Conservation (phyloP, 2,113 vertebrate genomes). For the Hippocampus comes region DNA sequence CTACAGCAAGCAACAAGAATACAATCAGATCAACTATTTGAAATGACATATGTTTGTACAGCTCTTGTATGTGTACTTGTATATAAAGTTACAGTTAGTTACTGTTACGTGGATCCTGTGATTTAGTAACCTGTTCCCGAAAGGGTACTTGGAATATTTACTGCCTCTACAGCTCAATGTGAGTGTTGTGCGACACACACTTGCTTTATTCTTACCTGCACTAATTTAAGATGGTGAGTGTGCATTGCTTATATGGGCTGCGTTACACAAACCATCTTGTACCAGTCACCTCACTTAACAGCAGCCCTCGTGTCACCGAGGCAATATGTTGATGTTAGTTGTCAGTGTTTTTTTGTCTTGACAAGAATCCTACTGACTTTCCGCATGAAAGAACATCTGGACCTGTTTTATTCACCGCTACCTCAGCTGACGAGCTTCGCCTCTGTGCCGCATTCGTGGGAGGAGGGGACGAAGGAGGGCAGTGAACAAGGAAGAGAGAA, state of each 20-base stretch:
- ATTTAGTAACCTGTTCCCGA: not conserved
- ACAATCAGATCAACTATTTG: not conserved
- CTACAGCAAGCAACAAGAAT: not conserved
- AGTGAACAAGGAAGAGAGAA: constrained; percentile 8
- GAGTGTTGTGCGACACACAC: constrained; percentile 1
- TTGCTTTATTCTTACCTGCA: constrained; percentile 15
- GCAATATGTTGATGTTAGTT: constrained; percentile 57
- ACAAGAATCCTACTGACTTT: constrained; percentile 45
- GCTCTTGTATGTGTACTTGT: not conserved
- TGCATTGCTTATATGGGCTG: constrained; percentile 17
- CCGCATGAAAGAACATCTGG: constrained; percentile 57
- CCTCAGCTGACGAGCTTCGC: constrained; percentile 30
- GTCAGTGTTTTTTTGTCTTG: constrained; percentile 50
- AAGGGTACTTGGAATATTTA: not conserved
- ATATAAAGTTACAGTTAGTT: not conserved
- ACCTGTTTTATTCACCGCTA: constrained; percentile 37
- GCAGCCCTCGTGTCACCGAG: constrained; percentile 47
- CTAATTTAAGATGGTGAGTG: constrained; percentile 13
- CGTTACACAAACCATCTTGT: constrained; percentile 43
- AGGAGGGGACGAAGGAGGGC: constrained; percentile 14
- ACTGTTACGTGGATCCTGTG: not conserved
- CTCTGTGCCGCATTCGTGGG: constrained; percentile 14
- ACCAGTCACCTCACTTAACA: constrained; percentile 51
- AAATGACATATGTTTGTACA: not conserved
- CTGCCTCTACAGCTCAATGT: not conserved